A percentile compares a stretch with the other conserved stretches of the same genome.
These are phyloP conservation scores for Clangula hyemalis DNA, from an alignment of 2,797 vertebrate genomes.

Conservation along the genomic window DNA sequence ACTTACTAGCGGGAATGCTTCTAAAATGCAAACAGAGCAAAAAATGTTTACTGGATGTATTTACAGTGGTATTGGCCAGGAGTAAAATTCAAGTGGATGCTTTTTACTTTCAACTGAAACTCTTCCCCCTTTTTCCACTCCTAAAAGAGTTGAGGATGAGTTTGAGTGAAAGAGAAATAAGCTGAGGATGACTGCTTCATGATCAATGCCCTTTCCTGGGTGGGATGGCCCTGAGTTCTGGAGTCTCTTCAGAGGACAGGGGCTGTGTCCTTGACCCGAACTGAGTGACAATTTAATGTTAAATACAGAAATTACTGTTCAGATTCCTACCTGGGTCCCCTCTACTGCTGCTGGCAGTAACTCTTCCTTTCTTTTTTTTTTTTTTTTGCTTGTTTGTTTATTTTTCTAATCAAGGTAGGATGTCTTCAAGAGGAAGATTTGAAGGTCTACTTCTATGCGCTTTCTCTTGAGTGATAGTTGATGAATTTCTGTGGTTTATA, in stretches of 20 bases:
- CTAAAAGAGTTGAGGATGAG: not conserved
- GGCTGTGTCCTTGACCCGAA: not conserved
- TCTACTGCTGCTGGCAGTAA: not conserved
- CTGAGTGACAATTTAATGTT: not conserved
- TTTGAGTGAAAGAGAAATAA: not conserved
- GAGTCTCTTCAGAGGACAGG: not conserved
- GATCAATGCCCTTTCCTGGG: not conserved
- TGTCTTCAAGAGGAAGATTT: not conserved
- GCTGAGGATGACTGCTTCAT: not conserved
- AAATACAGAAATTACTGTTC: not conserved
- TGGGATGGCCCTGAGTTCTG: not conserved
- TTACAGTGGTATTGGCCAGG: not conserved
- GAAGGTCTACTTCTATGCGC: accelerated
- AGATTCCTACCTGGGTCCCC: not conserved
- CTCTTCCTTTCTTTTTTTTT: not conserved
- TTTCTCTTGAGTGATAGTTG: not conserved
- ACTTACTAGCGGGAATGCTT: not conserved
- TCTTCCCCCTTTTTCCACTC: not conserved
- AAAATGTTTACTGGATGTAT: not conserved
- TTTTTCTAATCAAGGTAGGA: not conserved
- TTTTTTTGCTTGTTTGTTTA: not conserved
- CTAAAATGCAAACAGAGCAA: not conserved
- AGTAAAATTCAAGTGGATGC: not conserved
- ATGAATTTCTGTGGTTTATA: not conserved
- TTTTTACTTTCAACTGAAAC: not conserved